Percentiles rank a stretch among this genome's conserved stretches.
phyloP scores from a whole-genome alignment of 2,888 invertebrate species.

The Synanthedon vespiformis region DNA sequence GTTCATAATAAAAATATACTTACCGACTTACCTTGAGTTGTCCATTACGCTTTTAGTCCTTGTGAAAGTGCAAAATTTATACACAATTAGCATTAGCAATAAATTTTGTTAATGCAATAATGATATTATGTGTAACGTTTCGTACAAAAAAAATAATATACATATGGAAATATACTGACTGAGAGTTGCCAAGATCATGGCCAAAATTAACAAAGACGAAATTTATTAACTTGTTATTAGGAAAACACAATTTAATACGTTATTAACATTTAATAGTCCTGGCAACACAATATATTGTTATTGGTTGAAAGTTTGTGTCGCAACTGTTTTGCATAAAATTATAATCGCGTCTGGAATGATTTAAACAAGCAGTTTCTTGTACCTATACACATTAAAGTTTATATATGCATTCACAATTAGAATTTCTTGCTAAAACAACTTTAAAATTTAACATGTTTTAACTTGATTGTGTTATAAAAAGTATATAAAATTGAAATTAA shows the following conservation, averaged over 20 bases:
- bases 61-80: background rate
- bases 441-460: no score
- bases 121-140: background rate
- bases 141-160: background rate
- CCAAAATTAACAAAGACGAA: constrained; percentile 3
- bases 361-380: background rate
- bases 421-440: background rate
- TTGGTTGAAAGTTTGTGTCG: constrained; percentile 10
- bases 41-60: background rate
- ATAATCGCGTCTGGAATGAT: constrained; percentile 8
- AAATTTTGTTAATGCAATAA: background rate
- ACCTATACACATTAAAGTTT: background rate
- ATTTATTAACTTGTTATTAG: background rate
- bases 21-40: constrained; percentile 24
- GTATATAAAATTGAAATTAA: no score
- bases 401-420: background rate
- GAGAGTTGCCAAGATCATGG: constrained; percentile 14
- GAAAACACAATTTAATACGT: constrained; percentile 6
- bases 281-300: background rate
- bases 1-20: constrained; percentile 13
- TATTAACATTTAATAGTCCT: constrained; percentile 7
- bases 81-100: background rate
- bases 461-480: no score
- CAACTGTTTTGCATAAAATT: constrained; percentile 18
- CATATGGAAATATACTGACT: constrained; percentile 9